Conservation (phyloP, 2,797 vertebrate genomes). For the Gymnothorax reevesii region DNA sequence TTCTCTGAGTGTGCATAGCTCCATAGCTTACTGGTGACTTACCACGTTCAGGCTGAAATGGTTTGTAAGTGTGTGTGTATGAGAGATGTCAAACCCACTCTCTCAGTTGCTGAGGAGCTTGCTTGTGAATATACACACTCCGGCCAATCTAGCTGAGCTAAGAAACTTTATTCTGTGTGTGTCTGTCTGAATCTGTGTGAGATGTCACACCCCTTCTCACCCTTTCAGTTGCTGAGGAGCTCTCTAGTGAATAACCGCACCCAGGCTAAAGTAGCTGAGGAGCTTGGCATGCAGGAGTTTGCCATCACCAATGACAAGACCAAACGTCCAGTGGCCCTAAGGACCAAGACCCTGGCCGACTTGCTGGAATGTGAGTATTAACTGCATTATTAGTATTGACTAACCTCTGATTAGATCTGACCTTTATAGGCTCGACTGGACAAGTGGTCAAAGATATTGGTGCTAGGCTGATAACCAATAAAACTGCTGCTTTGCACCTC, state of each 20-base stretch:
- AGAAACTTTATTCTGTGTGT: slow-evolving; percentile 26
- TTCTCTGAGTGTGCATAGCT: too few relatives aligned
- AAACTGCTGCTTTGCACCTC: neutral
- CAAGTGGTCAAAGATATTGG: too few relatives aligned
- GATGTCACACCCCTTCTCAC: neutral
- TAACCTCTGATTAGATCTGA: too few relatives aligned
- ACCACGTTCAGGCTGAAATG: too few relatives aligned
- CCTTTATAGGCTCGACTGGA: too few relatives aligned
- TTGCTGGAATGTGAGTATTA: slow-evolving; percentile 88
- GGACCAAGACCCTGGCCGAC: slow-evolving; percentile 96
- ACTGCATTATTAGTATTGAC: too few relatives aligned
- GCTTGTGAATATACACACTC: too few relatives aligned
- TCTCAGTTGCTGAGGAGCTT: too few relatives aligned
- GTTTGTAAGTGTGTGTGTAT: too few relatives aligned
- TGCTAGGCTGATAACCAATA: neutral
- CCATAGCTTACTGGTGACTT: too few relatives aligned
- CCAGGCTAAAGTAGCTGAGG: slow-evolving; percentile 96
- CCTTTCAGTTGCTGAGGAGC: slow-evolving; percentile 84
- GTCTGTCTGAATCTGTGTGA: neutral
- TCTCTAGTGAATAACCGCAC: slow-evolving; percentile 98
- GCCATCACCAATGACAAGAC: slow-evolving; percentile 99
- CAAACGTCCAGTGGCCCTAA: slow-evolving; percentile 87
- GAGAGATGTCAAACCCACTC: too few relatives aligned
- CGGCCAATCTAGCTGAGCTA: too few relatives aligned
- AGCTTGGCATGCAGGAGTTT: slow-evolving; percentile 96